Evolutionary conservation across 2,113 vertebrate genomes (phyloP).

Genomic region (Alouatta palliata): DNA sequence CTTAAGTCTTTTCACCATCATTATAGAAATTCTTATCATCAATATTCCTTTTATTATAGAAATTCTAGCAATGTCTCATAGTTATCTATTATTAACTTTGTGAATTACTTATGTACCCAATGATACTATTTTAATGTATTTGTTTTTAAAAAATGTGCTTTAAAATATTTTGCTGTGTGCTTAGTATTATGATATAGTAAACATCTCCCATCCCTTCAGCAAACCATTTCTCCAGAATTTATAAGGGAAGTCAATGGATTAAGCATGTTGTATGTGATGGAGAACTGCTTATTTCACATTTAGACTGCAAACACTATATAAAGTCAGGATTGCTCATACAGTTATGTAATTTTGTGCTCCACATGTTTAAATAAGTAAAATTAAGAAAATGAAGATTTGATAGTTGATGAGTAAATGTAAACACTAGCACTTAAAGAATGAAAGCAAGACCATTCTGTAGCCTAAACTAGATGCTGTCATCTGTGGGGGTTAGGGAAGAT

Average conservation of each 20-base stretch:
- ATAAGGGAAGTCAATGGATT: neutral
- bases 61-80: neutral
- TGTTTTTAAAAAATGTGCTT: neutral
- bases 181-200: neutral
- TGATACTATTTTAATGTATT: neutral
- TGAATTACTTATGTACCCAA: neutral
- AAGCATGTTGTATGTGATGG: neutral
- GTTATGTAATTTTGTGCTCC: conserved; percentile 35
- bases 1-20: neutral
- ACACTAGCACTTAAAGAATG: conserved; percentile 72
- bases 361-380: conserved; percentile 61
- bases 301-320: neutral
- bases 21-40: neutral
- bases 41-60: neutral
- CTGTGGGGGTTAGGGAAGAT: conserved; percentile 61
- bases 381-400: conserved; percentile 80
- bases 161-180: neutral
- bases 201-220: too few species aligned
- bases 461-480: conserved; percentile 75
- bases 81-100: neutral
- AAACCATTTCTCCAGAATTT: neutral
- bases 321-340: neutral
- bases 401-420: conserved; percentile 69
- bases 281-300: conserved; percentile 9
- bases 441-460: conserved; percentile 77